Conservation (phyloP, 2,797 vertebrate genomes). For the Varecia variegata region DNA sequence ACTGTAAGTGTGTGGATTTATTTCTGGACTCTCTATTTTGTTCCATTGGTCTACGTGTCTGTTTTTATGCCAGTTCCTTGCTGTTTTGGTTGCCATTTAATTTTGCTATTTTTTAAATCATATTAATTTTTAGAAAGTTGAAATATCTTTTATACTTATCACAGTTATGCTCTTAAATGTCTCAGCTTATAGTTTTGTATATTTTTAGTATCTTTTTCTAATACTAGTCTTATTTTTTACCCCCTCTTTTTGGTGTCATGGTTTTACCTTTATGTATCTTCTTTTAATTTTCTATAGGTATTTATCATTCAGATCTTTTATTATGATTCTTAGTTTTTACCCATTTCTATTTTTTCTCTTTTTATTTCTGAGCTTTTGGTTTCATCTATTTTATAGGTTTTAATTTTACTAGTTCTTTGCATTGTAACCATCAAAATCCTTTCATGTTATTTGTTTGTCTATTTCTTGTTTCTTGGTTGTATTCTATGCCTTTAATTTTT, state of each 20-base stretch:
- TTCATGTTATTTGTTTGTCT: neutral
- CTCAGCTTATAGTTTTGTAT: neutral
- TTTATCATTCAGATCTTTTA: neutral
- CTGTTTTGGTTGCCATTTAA: neutral
- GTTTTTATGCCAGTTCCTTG: neutral
- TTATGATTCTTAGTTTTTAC: constrained; percentile 3
- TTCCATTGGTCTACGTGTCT: neutral
- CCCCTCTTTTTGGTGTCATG: neutral
- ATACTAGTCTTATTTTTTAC: neutral
- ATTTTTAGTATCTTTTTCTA: neutral
- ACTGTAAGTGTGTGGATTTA: neutral
- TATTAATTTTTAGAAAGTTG: neutral
- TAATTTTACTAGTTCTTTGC: neutral
- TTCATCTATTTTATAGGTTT: neutral
- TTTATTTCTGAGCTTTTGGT: neutral
- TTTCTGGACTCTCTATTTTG: neutral
- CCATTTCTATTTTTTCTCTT: neutral
- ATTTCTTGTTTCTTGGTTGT: neutral
- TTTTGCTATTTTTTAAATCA: neutral
- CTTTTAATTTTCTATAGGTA: neutral
- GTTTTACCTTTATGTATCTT: constrained; percentile 7
- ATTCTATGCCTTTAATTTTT: neutral
- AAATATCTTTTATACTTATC: neutral
- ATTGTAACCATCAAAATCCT: neutral
- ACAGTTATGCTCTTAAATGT: neutral